Evolutionary conservation across 2,888 invertebrate species (phyloP).

Genomic region (Catocala sponsa): DNA sequence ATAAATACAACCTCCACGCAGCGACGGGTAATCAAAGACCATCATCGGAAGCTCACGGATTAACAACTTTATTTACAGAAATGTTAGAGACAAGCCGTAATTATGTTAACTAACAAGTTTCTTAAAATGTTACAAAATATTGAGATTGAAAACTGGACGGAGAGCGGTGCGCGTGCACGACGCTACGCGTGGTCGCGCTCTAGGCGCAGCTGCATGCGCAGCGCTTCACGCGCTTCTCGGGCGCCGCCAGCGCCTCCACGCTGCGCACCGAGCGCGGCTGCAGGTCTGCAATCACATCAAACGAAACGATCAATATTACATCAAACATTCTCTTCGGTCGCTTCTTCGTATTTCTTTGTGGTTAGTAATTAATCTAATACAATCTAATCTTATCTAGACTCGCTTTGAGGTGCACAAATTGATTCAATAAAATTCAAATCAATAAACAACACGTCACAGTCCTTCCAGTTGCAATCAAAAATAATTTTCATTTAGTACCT

Average conservation of each 20-base stretch:
- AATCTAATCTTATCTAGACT: too few relatives aligned
- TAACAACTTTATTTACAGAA: slow-evolving; percentile 79
- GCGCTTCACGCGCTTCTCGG: slow-evolving; percentile 91
- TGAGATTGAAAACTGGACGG: slow-evolving; percentile 65
- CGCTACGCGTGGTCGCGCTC: slow-evolving; percentile 45
- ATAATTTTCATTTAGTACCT: too few relatives aligned
- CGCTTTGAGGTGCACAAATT: too few relatives aligned
- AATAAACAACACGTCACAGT: too few relatives aligned
- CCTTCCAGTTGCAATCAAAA: too few relatives aligned
- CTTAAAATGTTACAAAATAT: slow-evolving; percentile 49
- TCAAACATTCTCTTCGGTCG: too few relatives aligned
- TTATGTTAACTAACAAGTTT: slow-evolving; percentile 48
- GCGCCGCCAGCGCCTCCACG: slow-evolving; percentile 84
- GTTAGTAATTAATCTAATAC: too few relatives aligned
- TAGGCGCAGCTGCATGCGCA: slow-evolving; percentile 93
- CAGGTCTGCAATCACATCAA: slow-evolving; percentile 88
- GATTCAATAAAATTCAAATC: too few relatives aligned
- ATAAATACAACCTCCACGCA: slow-evolving; percentile 61
- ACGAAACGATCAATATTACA: too few relatives aligned
- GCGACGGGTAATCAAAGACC: slow-evolving; percentile 66
- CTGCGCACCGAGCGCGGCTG: slow-evolving; percentile 92
- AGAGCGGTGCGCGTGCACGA: slow-evolving; percentile 40
- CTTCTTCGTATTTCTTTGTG: too few relatives aligned
- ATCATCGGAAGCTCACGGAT: slow-evolving; percentile 63
- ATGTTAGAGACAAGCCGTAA: slow-evolving; percentile 56